These are phyloP conservation scores for Pantelozetes paolii DNA, from an alignment of 2,888 invertebrate species.

Conservation along the genomic window DNA sequence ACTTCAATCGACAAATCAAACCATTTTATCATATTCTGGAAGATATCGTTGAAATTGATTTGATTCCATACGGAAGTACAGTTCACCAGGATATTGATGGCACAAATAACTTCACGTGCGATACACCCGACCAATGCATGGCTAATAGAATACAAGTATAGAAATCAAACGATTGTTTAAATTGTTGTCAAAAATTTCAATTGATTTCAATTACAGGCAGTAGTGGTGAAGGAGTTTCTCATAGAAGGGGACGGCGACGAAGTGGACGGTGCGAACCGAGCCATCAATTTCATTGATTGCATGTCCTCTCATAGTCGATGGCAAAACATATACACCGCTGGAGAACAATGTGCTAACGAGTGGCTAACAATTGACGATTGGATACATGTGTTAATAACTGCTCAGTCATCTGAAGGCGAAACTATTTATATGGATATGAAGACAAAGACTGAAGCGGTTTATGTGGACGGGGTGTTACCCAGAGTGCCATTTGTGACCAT, in stretches of 20 bases:
- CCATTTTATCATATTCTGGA: conserved; percentile 35
- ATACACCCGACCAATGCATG: not conserved
- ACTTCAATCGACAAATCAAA: conserved; percentile 13
- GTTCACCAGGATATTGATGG: not conserved
- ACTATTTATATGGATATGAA: not conserved
- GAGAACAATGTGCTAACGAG: conserved; percentile 31
- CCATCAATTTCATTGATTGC: conserved; percentile 35
- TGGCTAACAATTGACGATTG: conserved; percentile 9
- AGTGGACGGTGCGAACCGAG: conserved; percentile 33
- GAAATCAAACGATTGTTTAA: not conserved
- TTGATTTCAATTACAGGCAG: conserved; percentile 2
- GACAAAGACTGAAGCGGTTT: conserved; percentile 13
- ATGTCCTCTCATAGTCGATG: not conserved
- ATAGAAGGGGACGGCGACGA: conserved; percentile 31
- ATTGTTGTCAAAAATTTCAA: too few species aligned
- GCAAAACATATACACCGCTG: conserved; percentile 8
- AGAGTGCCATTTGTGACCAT: conserved; percentile 23
- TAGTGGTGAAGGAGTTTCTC: conserved; percentile 31
- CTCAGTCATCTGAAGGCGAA: not conserved
- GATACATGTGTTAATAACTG: not conserved
- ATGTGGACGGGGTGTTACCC: not conserved
- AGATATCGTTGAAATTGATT: conserved; percentile 37
- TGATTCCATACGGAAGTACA: conserved; percentile 39
- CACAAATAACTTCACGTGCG: not conserved
- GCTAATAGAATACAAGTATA: conserved; percentile 29